These are phyloP conservation scores for Shinisaurus crocodilurus DNA, from an alignment of 2,113 vertebrate genomes.

Conservation along the genomic window DNA sequence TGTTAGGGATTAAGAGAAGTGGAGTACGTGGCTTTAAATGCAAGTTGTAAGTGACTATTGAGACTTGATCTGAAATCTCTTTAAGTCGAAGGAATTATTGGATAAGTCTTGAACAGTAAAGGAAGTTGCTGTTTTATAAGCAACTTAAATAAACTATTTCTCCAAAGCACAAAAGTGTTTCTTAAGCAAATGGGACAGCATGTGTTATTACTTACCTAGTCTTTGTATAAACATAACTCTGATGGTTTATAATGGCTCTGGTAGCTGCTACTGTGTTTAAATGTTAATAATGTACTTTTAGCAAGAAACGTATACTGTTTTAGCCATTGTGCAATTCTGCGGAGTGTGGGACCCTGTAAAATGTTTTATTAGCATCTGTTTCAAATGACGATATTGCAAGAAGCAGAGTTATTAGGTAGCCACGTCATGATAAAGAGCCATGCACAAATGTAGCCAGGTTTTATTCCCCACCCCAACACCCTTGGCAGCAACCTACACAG, in stretches of 20 bases:
- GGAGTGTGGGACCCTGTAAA: accelerated
- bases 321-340: background rate
- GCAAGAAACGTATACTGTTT: constrained; percentile 7
- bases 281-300: constrained; percentile 18
- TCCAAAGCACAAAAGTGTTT: background rate
- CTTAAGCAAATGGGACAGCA: background rate
- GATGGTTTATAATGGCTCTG: constrained; percentile 44
- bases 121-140: constrained; percentile 44
- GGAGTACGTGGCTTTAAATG: constrained; percentile 51
- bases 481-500: background rate
- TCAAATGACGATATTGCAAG: background rate
- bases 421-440: background rate
- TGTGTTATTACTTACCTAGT: background rate
- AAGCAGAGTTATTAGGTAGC: background rate
- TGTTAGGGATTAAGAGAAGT: background rate
- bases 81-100: constrained; percentile 42
- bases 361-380: background rate
- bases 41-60: constrained; percentile 62
- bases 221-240: constrained; percentile 5
- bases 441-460: background rate
- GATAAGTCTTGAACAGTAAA: constrained; percentile 40
- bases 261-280: constrained; percentile 49
- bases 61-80: constrained; percentile 54
- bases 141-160: background rate
- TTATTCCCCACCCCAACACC: background rate